Conservation (phyloP, 2,113 vertebrate species). For the Halcyon malimbica region DNA sequence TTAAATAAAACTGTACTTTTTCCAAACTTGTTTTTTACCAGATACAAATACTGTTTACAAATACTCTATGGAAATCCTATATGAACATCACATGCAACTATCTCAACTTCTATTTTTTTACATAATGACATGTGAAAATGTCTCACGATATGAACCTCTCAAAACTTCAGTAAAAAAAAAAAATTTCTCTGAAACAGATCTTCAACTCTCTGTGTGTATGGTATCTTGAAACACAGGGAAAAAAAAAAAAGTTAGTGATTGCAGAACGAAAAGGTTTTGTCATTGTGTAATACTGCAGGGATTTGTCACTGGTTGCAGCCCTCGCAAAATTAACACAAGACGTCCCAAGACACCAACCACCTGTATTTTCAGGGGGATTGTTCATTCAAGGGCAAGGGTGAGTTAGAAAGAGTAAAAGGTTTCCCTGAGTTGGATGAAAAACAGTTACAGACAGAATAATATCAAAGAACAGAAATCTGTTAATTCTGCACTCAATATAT, state of each 20-base stretch:
- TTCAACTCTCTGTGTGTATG: neutral
- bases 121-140: neutral
- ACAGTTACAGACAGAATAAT: neutral
- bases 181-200: neutral
- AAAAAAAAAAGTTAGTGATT: neutral
- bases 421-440: neutral
- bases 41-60: neutral
- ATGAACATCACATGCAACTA: neutral
- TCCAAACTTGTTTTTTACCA: neutral
- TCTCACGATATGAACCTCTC: accelerated
- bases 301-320: neutral
- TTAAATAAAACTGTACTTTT: neutral
- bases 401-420: neutral
- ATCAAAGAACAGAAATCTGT: neutral
- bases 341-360: neutral
- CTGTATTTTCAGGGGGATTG: neutral
- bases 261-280: neutral
- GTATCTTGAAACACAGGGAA: neutral
- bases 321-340: neutral
- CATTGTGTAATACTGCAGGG: neutral
- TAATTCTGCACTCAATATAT: neutral
- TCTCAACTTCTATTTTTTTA: neutral
- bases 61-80: neutral
- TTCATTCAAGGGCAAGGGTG: neutral
- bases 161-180: neutral